Conservation (phyloP, 2,888 invertebrate species). For the Bhutanitis thaidina region DNA sequence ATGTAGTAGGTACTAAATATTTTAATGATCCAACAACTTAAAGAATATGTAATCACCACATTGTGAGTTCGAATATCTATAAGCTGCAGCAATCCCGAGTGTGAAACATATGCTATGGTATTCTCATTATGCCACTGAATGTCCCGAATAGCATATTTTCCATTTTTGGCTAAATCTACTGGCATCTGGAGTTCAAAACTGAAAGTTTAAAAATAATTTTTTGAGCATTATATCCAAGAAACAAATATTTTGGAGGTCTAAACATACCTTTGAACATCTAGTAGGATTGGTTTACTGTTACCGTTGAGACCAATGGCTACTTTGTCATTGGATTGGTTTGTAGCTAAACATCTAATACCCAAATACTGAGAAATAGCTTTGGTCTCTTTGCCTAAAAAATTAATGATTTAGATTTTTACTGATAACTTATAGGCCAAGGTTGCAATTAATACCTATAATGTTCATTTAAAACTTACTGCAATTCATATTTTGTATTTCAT, state of each 20-base stretch:
- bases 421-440: too few relatives aligned
- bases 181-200: constrained; percentile 38
- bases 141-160: constrained; percentile 48
- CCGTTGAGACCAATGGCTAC: constrained; percentile 61
- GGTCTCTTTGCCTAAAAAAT: constrained; percentile 24
- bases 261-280: constrained; percentile 61
- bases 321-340: constrained; percentile 38
- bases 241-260: too few relatives aligned
- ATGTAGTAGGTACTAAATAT: too few relatives aligned
- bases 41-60: constrained; percentile 38
- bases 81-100: constrained; percentile 51
- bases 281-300: constrained; percentile 53
- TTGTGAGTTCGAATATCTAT: constrained; percentile 46
- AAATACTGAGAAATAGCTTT: constrained; percentile 34
- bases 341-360: constrained; percentile 51
- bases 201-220: background rate
- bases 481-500: constrained; percentile 7
- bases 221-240: too few relatives aligned
- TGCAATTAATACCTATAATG: too few relatives aligned
- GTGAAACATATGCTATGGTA: constrained; percentile 52
- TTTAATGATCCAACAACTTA: too few relatives aligned
- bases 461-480: constrained; percentile 17
- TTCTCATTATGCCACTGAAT: constrained; percentile 60
- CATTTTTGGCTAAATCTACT: constrained; percentile 31
- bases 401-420: background rate